Evolutionary conservation across 2,888 invertebrate genomes (phyloP), one percentile per base, ranked within the genome.

Genomic region (Drosophila niveifrons): DNA sequence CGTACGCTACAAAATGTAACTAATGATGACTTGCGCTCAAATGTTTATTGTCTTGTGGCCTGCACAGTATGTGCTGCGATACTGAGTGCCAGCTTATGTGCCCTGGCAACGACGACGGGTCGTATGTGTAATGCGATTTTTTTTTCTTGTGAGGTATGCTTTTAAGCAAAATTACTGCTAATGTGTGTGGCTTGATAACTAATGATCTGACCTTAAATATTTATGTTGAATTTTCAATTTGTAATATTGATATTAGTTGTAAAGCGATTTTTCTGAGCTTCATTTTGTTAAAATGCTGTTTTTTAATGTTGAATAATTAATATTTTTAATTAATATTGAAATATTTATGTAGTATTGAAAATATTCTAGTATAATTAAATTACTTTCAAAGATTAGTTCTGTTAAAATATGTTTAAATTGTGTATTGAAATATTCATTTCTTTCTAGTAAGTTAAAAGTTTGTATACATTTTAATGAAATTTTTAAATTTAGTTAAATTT

Each of bases 11-110:
- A 44, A 68, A 72, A 66, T 72, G 59, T 77, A 74, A 72, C 82
- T 74, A 85, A 81, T 72, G 71, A 85, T 61, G 65, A 52, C 71
- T 56, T 43, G 36, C 15, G 17, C 56, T 47, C 51, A 65, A 50
- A 48, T 47, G 64, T 48, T 72, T 72, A 46, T 61, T 43, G 18
- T 28, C 39, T 15, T 15, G 23, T 34, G 18, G 34, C 10, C 31
- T 55, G 9, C 13, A 36, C n/a, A 23, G 50, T n/a, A 13, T 47
- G 28, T 6, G 10, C 29, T n/a, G 15, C 31, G 31, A 31, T 11
- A 11, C 11, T 44, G 17, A 15, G 8, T 23, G 44, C 10, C 61
- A 62, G 47, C 68, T 68, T 68, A 68, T 44, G 47, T 43, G 23
- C 15, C 68, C 34, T 39, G 73, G 41, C 61, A 66, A 66, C 36